Base-by-base conservation (phyloP, 1,140 invertebrate genomes). In the Delia radicum region DNA sequence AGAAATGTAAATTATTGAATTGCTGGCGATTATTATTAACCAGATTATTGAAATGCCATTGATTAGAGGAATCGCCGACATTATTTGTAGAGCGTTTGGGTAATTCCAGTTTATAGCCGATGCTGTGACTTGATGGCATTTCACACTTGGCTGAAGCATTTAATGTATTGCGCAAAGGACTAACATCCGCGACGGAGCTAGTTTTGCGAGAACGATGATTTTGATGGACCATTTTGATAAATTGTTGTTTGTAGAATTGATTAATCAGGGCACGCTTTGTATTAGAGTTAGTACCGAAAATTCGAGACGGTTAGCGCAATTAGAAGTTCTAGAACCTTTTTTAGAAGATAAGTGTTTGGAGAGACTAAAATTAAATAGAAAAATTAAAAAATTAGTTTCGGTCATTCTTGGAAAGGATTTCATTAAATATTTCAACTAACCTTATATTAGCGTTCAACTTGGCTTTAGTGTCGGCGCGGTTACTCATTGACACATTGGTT, bases 401-500 rank as follows among this genome's bases (percentile, higher is more conserved):
- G 31, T 37, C 46, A 61, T 31, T 27, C 3, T 3, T n/a, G n/a
- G n/a, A n/a, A n/a, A n/a, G n/a, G n/a, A n/a, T n/a, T n/a, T n/a
- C n/a, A n/a, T n/a, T n/a, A n/a, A n/a, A n/a, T n/a, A n/a, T n/a
- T 5, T 42, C 26, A 73, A 74, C 79, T 81, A n/a, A 85, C 83
- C 83, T 85, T 79, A 85, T 77, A 80, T 85, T 85, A 80, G 81
- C 77, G 63, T 85, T 74, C 65, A 85, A 77, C 74, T 85, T 85
- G 37, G 81, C 80, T 81, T 85, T 85, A 71, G 83, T 82, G 77
- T 85, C 83, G 78, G 83, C 74, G 28, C 77, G 83, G 83, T 82
- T 82, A 81, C 78, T 82, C 83, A 85, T 85, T 85, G 83, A 85
- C 83, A 85, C 83, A 85, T 81, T 78, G 78, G 80, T 7, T 46